These are phyloP conservation scores for Perodicticus potto DNA, from an alignment of 2,797 vertebrate genomes.

Conservation along the genomic window DNA sequence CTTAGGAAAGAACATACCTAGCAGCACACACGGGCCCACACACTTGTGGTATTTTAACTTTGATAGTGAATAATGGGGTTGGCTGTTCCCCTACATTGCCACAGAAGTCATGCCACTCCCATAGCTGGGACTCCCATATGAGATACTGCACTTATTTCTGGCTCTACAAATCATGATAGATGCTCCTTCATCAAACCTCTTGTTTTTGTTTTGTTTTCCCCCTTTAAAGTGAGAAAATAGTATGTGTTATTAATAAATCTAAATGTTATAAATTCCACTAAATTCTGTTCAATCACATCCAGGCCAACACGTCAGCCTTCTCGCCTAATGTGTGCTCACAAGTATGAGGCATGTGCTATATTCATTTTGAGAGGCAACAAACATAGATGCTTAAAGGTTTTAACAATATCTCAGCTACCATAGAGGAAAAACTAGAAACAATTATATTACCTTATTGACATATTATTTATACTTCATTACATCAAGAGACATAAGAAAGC, in stretches of 20 bases:
- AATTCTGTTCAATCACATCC: neutral
- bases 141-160: neutral
- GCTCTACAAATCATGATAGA: neutral
- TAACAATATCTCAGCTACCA: neutral
- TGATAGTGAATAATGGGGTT: neutral
- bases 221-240: conserved; percentile 22
- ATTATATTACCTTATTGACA: neutral
- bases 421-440: neutral
- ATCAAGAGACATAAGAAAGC: neutral
- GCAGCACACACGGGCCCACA: fast-evolving
- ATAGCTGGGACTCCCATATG: neutral
- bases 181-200: neutral
- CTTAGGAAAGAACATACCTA: neutral
- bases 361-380: neutral
- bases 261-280: neutral
- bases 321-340: neutral
- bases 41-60: neutral
- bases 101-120: fast-evolving
- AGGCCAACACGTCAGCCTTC: neutral
- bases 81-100: neutral
- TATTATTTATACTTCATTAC: neutral
- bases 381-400: neutral
- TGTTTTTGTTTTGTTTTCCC: neutral
- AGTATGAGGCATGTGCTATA: neutral
- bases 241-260: neutral